phyloP scores from a whole-genome alignment of 2,888 invertebrate genomes.

The Dendrolimus houi region DNA sequence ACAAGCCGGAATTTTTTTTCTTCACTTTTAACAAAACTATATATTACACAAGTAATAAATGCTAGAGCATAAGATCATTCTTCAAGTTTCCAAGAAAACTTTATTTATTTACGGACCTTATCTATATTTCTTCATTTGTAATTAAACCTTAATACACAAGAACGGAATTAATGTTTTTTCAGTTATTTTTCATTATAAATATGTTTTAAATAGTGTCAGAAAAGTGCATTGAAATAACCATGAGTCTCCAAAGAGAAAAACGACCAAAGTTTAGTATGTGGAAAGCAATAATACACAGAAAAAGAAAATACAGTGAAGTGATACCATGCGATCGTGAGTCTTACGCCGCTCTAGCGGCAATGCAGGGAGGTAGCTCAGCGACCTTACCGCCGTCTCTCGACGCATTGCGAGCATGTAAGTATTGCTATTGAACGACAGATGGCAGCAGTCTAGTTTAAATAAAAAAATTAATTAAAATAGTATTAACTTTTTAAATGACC shows the following conservation, averaged over 20 bases:
- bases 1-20: too few relatives aligned
- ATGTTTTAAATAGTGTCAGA: constrained; percentile 16
- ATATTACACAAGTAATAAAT: too few relatives aligned
- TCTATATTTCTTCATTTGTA: constrained; percentile 1
- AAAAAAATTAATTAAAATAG: too few relatives aligned
- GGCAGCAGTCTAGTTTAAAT: background rate
- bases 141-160: background rate
- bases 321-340: constrained; percentile 58
- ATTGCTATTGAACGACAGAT: constrained; percentile 14
- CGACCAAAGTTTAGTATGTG: constrained; percentile 63
- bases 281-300: constrained; percentile 64
- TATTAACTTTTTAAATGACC: too few relatives aligned
- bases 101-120: too few relatives aligned
- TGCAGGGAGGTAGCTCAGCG: constrained; percentile 65
- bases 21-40: too few relatives aligned
- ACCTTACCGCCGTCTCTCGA: constrained; percentile 71
- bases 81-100: too few relatives aligned
- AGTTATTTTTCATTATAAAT: background rate
- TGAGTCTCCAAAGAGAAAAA: constrained; percentile 63
- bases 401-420: constrained; percentile 70
- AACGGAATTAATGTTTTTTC: constrained; percentile 1
- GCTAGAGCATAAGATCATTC: too few relatives aligned
- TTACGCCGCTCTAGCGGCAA: constrained; percentile 63
- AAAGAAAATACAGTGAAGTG: constrained; percentile 64
- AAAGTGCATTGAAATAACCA: constrained; percentile 29